Base-by-base conservation (phyloP, 2,888 invertebrate genomes). In the Clepsis dumicolana region DNA sequence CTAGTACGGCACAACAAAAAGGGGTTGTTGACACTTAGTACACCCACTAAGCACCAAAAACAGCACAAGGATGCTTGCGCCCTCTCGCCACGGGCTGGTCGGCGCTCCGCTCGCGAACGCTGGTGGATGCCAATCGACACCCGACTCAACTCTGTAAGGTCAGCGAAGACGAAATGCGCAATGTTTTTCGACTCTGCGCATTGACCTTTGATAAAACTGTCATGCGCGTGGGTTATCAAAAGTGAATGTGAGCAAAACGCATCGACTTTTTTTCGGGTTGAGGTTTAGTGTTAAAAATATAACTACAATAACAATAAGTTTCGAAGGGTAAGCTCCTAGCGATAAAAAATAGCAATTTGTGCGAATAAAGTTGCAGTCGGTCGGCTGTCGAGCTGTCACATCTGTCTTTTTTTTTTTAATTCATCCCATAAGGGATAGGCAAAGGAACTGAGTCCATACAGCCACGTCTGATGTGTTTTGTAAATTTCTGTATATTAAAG, bases 131-230 rank as follows among this genome's bases (percentile, higher is more conserved):
- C 91, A 91, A 87, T 87, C 86, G 86, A 84, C 84, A 90, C 87
- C 67, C 83, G 83, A 63, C 52, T 64, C 68, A 16, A 64, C 68
- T 68, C 63, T 68, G 68, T 85, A 85, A 89, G 89, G 90, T 90
- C 89, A 89, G 85, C 85, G 79, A 85, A 85, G 82, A 82, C 72
- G 75, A 81, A 82, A 91, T 93, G 93, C 93, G 93, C 93, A 93
- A 93, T 90, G 91, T 89, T 91, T 90, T 91, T 57, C 52, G 93
- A 93, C 87, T 93, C 91, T 93, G 93, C 93, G 93, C 93, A 91
- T 86, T 93, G 84, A 89, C 84, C 83, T 85, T 86, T 77, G 75
- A 75, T 77, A 76, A 74, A 80, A 86, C 82, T 84, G 88, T 81
- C 92, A 93, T 93, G 93, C 92, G 93, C 92, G 84, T 76, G 79